Evolutionary conservation across 2,888 invertebrate species (phyloP), one percentile per base, ranked within the genome.

Genomic region (Agrilus biguttatus): DNA sequence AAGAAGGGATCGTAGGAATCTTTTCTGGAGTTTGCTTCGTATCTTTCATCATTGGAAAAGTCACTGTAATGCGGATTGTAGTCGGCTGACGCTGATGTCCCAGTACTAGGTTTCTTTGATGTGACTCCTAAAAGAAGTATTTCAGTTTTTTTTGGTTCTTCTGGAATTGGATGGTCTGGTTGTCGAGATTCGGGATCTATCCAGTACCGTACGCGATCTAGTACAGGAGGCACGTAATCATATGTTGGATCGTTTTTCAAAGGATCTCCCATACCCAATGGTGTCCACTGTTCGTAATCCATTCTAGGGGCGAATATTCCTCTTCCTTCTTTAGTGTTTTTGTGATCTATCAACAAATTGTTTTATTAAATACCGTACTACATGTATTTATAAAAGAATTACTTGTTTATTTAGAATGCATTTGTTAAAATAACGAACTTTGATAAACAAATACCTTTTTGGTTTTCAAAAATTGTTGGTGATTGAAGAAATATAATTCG

Each of bases 251-350:
- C 86, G 58, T 86, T 85, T 55, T 83, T 83, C 37, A 87, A 60
- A 0, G 86, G 86, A 62, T 87, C 85, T 0, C 86, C 85, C 43
- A 81, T 77, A 5, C 86, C 87, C 36, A 87, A 72, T 0, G 87
- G 87, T 49, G 81, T 83, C 87, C 86, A 87, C 63, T 85, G 84
- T 54, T 85, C 83, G 62, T 85, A 86, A 59, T 86, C 83, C 75
- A 85, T 77, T 12, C 83, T 75, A 1, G 84, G 85, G 1, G 80
- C 78, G 56, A 83, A 80, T 46, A 78, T 62, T 8, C 69, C 61
- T 41, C 65, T 52, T 2, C 53, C 47, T 45, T 59, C 58, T 47
- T 61, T 59, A 32, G 45, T 40, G 37, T 36, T 46, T 10, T 47
- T 45, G 28, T 28, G 28, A 28, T 28, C 28, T 28, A 10, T 28